Base-by-base conservation (phyloP, 2,797 vertebrate genomes). In the Peromyscus nudipes region DNA sequence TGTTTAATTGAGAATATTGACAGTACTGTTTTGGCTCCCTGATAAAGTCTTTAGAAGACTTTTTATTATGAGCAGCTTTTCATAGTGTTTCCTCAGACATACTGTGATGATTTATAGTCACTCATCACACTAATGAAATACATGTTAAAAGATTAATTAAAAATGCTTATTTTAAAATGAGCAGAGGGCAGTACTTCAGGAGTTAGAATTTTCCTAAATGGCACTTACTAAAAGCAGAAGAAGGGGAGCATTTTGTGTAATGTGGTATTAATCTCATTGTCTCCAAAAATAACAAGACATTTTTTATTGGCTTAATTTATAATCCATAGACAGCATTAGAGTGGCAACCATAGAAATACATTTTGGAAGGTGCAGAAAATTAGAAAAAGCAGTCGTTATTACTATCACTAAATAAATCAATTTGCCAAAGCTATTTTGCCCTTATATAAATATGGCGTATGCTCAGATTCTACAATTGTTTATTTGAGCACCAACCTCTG, bases 51-150 rank as follows among this genome's bases (percentile, higher is more conserved):
- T 95, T 77, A 77, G 37, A 29, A 91, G 91, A 81, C 82, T 82
- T 95, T 96, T 86, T 94, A 88, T 76, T 52, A n/a, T 88, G 46
- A 71, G n/a, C 46, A 86, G 29, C 57, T 85, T 91, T 95, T 91
- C 69, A 25, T 57, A 88, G 79, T 79, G 75, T 95, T 94, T 96
- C 67, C 40, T 91, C 73, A 94, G 80, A 96, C 92, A 93, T 46
- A 37, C 92, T 89, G 80, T 94, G 65, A 19, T 86, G 80, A 96
- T 97, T 95, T 97, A 93, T 87, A 95, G 6, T 96, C 89, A 82
- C 77, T 97, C 83, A 93, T 57, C 87, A 85, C 62, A 89, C 89
- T 96, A 96, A 95, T 86, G 87, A 97, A 96, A 94, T 94, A 94
- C 96, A 95, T 69, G 62, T 69, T 89, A 95, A 97, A 79, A 82